phyloP scores from a whole-genome alignment of 2,113 vertebrate species.

The Toxostoma redivivum region DNA sequence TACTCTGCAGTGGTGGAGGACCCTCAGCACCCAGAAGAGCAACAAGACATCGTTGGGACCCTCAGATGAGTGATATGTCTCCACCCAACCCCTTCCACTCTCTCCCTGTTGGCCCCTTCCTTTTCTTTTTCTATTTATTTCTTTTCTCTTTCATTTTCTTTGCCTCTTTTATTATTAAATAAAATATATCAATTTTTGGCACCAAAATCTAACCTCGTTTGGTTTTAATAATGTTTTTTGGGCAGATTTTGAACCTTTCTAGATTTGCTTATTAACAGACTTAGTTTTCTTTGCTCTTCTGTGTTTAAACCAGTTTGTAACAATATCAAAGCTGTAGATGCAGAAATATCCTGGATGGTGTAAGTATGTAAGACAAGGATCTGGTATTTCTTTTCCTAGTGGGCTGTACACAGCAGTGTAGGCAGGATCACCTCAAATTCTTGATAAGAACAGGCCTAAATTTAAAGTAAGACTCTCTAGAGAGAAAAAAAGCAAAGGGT shows the following conservation, averaged over 20 bases:
- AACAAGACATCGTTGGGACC: background rate
- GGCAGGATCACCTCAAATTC: background rate
- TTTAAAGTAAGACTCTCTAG: background rate
- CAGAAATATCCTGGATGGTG: background rate
- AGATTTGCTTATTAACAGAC: background rate
- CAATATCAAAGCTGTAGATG: background rate
- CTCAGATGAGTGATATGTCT: background rate
- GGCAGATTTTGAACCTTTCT: background rate
- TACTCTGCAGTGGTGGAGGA: accelerated
- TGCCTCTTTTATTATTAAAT: background rate
- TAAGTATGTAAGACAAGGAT: background rate
- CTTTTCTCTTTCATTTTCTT: background rate
- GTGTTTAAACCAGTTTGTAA: background rate
- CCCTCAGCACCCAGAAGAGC: background rate
- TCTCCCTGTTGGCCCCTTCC: background rate
- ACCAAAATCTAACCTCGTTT: background rate
- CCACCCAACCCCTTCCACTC: no score
- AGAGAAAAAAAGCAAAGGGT: background rate
- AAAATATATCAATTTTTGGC: background rate
- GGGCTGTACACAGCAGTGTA: background rate
- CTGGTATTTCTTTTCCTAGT: background rate
- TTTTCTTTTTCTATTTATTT: background rate
- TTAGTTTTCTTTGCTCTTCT: background rate
- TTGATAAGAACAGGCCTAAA: background rate
- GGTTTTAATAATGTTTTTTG: background rate